phyloP scores from a whole-genome alignment of 1,140 invertebrate genomes.

The Ceratosolen fusciceps region DNA sequence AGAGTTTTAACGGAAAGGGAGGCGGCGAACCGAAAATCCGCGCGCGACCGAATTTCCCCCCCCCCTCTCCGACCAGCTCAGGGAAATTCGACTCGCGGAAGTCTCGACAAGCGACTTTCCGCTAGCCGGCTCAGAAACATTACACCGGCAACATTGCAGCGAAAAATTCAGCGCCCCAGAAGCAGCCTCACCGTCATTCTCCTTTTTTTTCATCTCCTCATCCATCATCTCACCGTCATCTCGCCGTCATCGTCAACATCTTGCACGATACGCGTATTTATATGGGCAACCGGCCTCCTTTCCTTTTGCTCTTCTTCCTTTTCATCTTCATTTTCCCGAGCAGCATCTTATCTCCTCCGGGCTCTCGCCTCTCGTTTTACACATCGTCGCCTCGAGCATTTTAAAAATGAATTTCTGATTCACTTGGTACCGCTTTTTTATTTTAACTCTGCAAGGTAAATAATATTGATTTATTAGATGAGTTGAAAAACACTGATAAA shows the following conservation, averaged over 20 bases:
- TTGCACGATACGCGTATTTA: slow-evolving; percentile 18
- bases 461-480: slow-evolving; percentile 19
- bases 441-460: background rate
- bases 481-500: slow-evolving; percentile 2
- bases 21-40: too few relatives aligned
- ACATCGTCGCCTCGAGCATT: slow-evolving; percentile 13
- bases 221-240: slow-evolving; percentile 7
- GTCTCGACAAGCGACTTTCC: slow-evolving; percentile 46
- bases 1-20: background rate
- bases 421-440: slow-evolving; percentile 7
- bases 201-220: slow-evolving; percentile 36
- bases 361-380: slow-evolving; percentile 23
- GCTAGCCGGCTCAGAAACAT: slow-evolving; percentile 54
- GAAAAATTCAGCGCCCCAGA: slow-evolving; percentile 21
- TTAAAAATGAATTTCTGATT: slow-evolving; percentile 25
- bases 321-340: slow-evolving; percentile 38
- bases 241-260: slow-evolving; percentile 10
- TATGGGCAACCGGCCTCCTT: background rate
- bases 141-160: slow-evolving; percentile 50
- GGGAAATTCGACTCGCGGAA: slow-evolving; percentile 53
- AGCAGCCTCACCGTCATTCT: slow-evolving; percentile 17
- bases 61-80: slow-evolving; percentile 38
- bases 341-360: slow-evolving; percentile 10
- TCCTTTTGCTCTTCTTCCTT: slow-evolving; percentile 8
- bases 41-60: slow-evolving; percentile 33